A percentile compares a stretch with the other conserved stretches of the same genome.
phyloP scores from a whole-genome alignment of 2,888 invertebrate species.

The Ennomos erosarius region DNA sequence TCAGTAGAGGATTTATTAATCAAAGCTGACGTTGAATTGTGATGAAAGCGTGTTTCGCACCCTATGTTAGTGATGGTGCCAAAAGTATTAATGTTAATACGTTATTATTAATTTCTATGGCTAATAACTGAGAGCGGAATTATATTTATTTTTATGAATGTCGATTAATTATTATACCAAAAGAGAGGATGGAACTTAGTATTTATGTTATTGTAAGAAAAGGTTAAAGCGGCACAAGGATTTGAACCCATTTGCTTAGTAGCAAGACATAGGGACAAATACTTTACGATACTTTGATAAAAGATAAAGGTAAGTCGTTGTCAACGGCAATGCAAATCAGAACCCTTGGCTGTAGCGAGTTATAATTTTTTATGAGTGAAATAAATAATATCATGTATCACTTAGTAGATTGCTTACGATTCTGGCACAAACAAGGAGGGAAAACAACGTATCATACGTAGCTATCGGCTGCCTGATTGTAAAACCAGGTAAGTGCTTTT shows the following conservation, averaged over 20 bases:
- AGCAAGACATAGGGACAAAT: too few relatives aligned
- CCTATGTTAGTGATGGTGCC: constrained; percentile 51
- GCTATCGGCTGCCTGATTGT: constrained; percentile 11
- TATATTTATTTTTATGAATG: too few relatives aligned
- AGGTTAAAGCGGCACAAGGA: too few relatives aligned
- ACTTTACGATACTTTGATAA: constrained; percentile 10
- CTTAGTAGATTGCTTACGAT: constrained; percentile 61
- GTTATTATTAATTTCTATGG: constrained; percentile 37
- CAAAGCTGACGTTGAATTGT: constrained; percentile 66
- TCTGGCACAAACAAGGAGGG: constrained; percentile 58
- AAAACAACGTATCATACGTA: constrained; percentile 41
- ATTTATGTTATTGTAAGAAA: too few relatives aligned
- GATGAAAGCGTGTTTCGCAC: constrained; percentile 54
- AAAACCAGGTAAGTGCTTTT: constrained; percentile 2
- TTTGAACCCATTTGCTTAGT: too few relatives aligned
- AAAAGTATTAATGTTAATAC: constrained; percentile 42
- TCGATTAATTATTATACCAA: too few relatives aligned
- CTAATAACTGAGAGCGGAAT: constrained; percentile 10
- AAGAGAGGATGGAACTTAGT: too few relatives aligned
- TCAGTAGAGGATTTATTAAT: constrained; percentile 78
- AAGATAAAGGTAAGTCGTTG: constrained; percentile 18
- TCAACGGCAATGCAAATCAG: constrained; percentile 28
- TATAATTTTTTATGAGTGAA: constrained; percentile 44
- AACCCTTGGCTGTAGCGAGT: constrained; percentile 39
- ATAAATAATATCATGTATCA: constrained; percentile 60